These are phyloP conservation scores for Lacanobia oleracea DNA, from an alignment of 2,888 invertebrate species.

Conservation along the genomic window DNA sequence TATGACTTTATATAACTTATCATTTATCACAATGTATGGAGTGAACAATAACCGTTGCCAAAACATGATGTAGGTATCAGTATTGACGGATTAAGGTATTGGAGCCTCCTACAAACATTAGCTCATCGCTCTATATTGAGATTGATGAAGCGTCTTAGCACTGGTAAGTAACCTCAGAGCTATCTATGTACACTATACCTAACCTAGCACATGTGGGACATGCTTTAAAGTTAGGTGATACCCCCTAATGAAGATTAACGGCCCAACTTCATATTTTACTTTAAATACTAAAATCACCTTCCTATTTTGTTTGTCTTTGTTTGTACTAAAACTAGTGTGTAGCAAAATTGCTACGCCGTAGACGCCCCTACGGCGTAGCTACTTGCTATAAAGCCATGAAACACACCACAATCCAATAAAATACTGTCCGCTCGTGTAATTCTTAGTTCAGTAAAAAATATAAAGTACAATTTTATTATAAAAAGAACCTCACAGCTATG, in stretches of 20 bases:
- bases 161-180: slow-evolving; percentile 22
- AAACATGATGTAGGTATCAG: slow-evolving; percentile 50
- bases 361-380: slow-evolving; percentile 22
- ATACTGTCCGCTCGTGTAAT: slow-evolving; percentile 22
- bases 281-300: not conserved
- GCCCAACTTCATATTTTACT: not conserved
- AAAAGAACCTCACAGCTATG: slow-evolving; percentile 13
- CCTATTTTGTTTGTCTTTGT: not conserved
- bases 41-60: slow-evolving; percentile 36
- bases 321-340: not conserved
- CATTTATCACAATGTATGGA: slow-evolving; percentile 33
- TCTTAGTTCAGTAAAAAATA: slow-evolving; percentile 47
- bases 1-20: slow-evolving; percentile 10
- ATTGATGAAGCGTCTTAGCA: slow-evolving; percentile 48
- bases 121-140: slow-evolving; percentile 42
- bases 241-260: no score
- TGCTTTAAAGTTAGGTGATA: no score
- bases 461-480: slow-evolving; percentile 20
- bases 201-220: not conserved
- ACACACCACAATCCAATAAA: slow-evolving; percentile 12
- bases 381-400: slow-evolving; percentile 17
- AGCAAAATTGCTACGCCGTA: slow-evolving; percentile 17
- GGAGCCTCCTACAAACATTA: slow-evolving; percentile 40
- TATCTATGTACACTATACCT: not conserved
- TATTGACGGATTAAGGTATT: slow-evolving; percentile 53